A percentile compares a stretch with the other conserved stretches of the same genome.
phyloP scores from a whole-genome alignment of 2,888 invertebrate species.

The Onchidella celtica region DNA sequence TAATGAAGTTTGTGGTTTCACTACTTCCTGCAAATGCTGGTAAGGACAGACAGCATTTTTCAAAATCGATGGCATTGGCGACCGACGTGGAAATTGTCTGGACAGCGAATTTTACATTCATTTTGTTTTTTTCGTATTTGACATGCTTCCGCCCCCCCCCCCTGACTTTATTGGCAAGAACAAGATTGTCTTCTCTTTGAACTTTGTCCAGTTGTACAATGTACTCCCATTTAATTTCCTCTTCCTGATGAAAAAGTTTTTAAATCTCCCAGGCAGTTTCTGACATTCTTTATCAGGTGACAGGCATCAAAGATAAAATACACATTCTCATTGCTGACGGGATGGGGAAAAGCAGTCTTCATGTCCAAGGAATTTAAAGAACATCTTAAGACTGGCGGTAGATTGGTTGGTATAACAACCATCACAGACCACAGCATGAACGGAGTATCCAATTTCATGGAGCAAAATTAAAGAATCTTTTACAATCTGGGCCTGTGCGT shows the following conservation, averaged over 20 bases:
- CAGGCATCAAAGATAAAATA: conserved; percentile 35
- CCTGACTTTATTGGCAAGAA: neutral
- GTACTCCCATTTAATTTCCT: neutral
- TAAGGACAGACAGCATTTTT: neutral
- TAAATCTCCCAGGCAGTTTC: neutral
- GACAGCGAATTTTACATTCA: neutral
- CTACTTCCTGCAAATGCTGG: neutral
- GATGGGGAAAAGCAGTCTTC: neutral
- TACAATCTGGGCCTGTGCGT: conserved; percentile 22
- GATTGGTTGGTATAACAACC: conserved; percentile 20
- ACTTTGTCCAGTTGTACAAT: conserved; percentile 3
- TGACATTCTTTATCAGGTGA: conserved; percentile 6
- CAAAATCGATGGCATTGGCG: neutral
- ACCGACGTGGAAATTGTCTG: too few relatives aligned
- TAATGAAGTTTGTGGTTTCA: neutral
- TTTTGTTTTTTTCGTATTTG: neutral
- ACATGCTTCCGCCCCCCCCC: neutral
- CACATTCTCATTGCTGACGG: neutral
- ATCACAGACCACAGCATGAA: conserved; percentile 24
- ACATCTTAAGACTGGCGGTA: conserved; percentile 6
- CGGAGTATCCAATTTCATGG: neutral
- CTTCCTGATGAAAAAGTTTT: neutral
- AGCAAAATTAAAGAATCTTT: neutral
- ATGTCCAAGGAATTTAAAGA: neutral
- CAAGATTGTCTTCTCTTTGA: conserved; percentile 15